A percentile compares a stretch with the other conserved stretches of the same genome.
phyloP scores from a whole-genome alignment of 2,888 invertebrate species.

The Drosophila antonietae region DNA sequence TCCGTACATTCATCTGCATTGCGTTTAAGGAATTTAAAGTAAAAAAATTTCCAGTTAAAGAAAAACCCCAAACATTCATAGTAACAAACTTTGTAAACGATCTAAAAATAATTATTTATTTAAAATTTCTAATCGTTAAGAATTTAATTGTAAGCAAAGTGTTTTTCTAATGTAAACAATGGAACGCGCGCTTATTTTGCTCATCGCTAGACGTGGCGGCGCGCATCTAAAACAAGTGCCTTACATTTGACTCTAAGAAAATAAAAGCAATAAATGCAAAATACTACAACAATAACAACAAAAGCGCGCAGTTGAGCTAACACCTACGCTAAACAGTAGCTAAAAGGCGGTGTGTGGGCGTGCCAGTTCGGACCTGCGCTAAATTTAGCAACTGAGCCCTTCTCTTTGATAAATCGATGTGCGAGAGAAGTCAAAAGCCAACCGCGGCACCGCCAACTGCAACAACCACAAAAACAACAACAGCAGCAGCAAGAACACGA shows the following conservation, averaged over 20 bases:
- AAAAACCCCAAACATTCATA: not conserved
- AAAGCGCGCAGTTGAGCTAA: not conserved
- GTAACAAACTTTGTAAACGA: not conserved
- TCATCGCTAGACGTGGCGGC: constrained; percentile 28
- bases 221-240: constrained; percentile 25
- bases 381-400: constrained; percentile 52
- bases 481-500: not conserved
- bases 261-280: constrained; percentile 7
- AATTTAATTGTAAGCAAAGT: not conserved
- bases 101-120: not conserved
- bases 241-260: constrained; percentile 16
- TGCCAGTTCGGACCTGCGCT: constrained; percentile 34
- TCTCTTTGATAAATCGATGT: constrained; percentile 74
- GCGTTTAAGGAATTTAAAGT: not conserved
- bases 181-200: constrained; percentile 3
- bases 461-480: constrained; percentile 27
- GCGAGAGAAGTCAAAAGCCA: constrained; percentile 45
- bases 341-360: constrained; percentile 36
- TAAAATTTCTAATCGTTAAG: too few relatives aligned
- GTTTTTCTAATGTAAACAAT: constrained; percentile 7
- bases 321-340: constrained; percentile 12
- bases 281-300: not conserved
- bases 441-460: constrained; percentile 20
- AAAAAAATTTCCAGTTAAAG: not conserved
- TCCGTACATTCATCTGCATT: constrained; percentile 1